Base-by-base conservation (phyloP, 2,797 vertebrate genomes). In the Toxotes lorentzi region DNA sequence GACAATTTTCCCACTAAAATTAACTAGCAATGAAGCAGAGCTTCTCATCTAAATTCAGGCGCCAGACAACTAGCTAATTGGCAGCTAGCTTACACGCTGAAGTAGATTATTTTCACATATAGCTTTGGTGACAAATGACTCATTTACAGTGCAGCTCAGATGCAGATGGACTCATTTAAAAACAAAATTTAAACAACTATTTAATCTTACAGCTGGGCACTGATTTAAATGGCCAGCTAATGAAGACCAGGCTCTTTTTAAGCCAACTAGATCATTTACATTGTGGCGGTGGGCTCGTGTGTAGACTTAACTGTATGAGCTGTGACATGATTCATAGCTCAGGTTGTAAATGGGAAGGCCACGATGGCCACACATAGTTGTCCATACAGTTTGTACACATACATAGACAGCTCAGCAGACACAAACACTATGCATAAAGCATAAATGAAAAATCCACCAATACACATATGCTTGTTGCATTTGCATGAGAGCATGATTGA, bases 161-260 rank as follows among this genome's bases (percentile, higher is more conserved):
- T 80, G 62, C 56, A 83, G 62, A 86, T 74, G 24, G 27, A 27
- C 70, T 81, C 19, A 86, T 82, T 85, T 81, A 68, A 69, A 83
- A 62, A 54, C 50, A 45, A 43, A 62, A 77, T 85, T 78, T 72
- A 76, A 81, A 79, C 57, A 74, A 58, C 38, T 79, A 74, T 71
- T 84, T 82, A 10, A 74, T 89, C 88, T 30, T 79, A 78, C 43
- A 73, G 64, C 56, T 57, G 75, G 73, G 66, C 40, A 48, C 24
- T 65, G 57, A 79, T 79, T 48, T 73, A 67, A 60, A 82, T 76
- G 60, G 64, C 43, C 51, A 66, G 70, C 63, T 79, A 88, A 84
- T 86, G 81, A 84, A 88, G 84, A 60, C 0, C 24, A 61, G 59
- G 47, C 57, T 68, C n/a, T 69, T 38, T 67, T 85, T 56, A 70